Evolutionary conservation across 2,113 vertebrate species (phyloP), one percentile per base, ranked within the genome.

Genomic region (Chunga burmeisteri): DNA sequence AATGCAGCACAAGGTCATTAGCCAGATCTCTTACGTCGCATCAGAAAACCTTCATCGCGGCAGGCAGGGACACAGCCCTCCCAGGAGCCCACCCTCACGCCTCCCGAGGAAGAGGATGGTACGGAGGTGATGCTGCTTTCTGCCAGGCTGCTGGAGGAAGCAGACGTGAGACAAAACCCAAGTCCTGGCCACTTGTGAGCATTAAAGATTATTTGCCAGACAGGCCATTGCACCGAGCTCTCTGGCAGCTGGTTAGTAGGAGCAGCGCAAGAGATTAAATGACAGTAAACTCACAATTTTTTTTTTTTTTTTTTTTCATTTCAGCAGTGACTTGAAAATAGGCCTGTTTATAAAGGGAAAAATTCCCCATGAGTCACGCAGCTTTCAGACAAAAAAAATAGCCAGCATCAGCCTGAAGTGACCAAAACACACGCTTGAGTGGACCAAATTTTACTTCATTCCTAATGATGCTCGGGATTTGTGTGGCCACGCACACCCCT

Each of bases 31-130:
- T 19, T 1, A 17, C 55, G 74, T 66, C 65, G 20, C 85, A 55
- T 47, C 81, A 16, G 77, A 34, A 67, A 10, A 10, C 23, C 30
- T 49, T 30, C 52, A 7, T 7, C 1, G 0, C 1, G 0, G 47
- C 75, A 15, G 55, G 44, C 47, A 46, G 79, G 66, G 66, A 42
- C 2, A 1, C 34, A 22, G 58, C 4, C 46, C 14, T 3, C 30
- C 61, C 70, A 9, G 61, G 18, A 86, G 61, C 47, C 8, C 1
- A 3, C 25, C 40, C 17, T 13, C 34, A 5, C 1, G 0, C 61
- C 30, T 40, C 59, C 38, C 0, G 6, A 94, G 80, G 88, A 86
- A 42, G 72, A 94, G 80, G 80, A 53, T 10, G 53, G 81, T 15
- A 38, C 0, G 0, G 36, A 21, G 84, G 50, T 18, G 59, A 62